These are phyloP conservation scores for Apteryx owenii DNA, from an alignment of 2,113 vertebrate genomes.

Conservation along the genomic window DNA sequence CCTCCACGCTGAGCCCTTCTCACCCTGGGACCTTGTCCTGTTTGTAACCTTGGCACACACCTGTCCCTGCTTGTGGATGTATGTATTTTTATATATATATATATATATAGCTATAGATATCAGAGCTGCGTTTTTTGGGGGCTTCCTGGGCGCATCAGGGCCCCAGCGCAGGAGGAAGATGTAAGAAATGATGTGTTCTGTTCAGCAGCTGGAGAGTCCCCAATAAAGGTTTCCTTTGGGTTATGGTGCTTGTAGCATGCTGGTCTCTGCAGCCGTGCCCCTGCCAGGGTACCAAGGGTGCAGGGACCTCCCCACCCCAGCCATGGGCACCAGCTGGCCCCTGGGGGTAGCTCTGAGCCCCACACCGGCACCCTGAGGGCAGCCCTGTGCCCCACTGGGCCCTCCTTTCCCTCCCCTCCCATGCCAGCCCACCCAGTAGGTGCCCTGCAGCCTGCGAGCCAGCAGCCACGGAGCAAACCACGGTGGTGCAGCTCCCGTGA, in stretches of 20 bases:
- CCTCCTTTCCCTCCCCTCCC: background rate
- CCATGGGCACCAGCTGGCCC: accelerated
- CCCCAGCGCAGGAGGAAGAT: background rate
- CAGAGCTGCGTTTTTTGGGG: background rate
- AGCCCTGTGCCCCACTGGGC: background rate
- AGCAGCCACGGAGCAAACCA: background rate
- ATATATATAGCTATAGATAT: background rate
- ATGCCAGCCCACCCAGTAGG: background rate
- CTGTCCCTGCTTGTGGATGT: background rate
- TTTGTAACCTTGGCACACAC: background rate
- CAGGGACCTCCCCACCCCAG: too few relatives aligned
- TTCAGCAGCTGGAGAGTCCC: background rate
- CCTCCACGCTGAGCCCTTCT: accelerated
- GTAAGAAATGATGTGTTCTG: conserved; percentile 30
- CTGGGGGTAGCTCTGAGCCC: too few relatives aligned
- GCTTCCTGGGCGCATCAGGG: accelerated
- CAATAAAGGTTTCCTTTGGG: conserved; percentile 51
- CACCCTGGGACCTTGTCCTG: background rate
- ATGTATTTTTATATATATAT: background rate
- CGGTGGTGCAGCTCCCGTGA: background rate
- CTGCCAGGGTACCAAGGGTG: accelerated
- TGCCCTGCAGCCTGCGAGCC: background rate
- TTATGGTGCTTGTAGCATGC: background rate
- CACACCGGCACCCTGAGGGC: too few relatives aligned
- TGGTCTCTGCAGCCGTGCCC: accelerated